Percentiles rank a stretch among this genome's conserved stretches.
Evolutionary conservation across 2,113 vertebrate species (phyloP).

Genomic region (Poeciliopsis prolifica): DNA sequence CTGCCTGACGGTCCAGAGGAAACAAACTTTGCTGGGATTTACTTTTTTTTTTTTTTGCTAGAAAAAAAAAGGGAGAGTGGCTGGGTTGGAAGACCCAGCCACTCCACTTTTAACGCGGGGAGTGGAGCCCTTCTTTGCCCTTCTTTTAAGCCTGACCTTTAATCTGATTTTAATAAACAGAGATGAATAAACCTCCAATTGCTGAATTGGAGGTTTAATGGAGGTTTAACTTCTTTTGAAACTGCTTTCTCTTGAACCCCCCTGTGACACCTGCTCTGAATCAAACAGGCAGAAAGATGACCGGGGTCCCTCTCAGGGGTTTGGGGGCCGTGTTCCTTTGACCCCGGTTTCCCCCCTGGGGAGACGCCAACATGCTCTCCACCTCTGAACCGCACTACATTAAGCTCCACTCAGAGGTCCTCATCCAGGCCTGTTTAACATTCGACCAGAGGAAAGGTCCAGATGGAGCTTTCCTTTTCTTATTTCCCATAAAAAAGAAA

Average conservation of each 20-base stretch:
- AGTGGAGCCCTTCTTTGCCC: too few relatives aligned
- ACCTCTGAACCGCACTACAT: slow-evolving; percentile 30
- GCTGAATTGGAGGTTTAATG: not conserved
- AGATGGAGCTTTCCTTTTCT: not conserved
- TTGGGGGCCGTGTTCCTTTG: slow-evolving; percentile 20
- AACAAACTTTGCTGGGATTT: too few relatives aligned
- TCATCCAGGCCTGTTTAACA: slow-evolving; percentile 51
- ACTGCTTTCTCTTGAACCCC: not conserved
- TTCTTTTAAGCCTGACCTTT: too few relatives aligned
- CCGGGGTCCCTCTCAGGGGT: slow-evolving; percentile 43
- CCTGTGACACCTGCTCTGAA: slow-evolving; percentile 24
- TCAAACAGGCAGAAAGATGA: slow-evolving; percentile 47
- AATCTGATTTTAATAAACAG: too few relatives aligned
- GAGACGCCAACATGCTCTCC: not conserved
- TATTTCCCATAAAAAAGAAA: too few relatives aligned
- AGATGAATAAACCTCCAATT: too few relatives aligned
- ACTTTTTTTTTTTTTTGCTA: too few relatives aligned
- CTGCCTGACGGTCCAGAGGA: too few relatives aligned
- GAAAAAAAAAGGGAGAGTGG: too few relatives aligned
- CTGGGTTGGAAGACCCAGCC: too few relatives aligned
- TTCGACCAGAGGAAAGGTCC: slow-evolving; percentile 48
- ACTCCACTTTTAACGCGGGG: too few relatives aligned
- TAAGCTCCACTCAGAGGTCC: slow-evolving; percentile 51
- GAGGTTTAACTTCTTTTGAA: not conserved
- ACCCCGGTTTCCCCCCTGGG: slow-evolving; percentile 47